Conservation (phyloP, 2,888 invertebrate genomes). For the Parochlus steinenii region DNA sequence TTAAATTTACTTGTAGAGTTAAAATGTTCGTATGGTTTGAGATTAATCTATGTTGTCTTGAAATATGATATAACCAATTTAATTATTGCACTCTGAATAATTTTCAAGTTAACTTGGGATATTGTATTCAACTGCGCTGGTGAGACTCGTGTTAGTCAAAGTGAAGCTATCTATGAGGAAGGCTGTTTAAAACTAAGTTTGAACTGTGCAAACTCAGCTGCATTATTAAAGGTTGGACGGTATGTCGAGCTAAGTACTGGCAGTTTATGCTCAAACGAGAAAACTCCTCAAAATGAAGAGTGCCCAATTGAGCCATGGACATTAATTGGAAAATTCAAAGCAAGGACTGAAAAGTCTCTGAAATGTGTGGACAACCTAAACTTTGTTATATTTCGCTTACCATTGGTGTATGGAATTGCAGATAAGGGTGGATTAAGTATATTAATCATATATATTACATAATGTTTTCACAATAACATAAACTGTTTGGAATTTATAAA, state of each 20-base stretch:
- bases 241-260: slow-evolving; percentile 78
- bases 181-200: slow-evolving; percentile 69
- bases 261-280: slow-evolving; percentile 62
- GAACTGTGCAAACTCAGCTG: slow-evolving; percentile 68
- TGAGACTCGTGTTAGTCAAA: slow-evolving; percentile 77
- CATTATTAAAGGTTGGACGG: slow-evolving; percentile 44
- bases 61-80: too few relatives aligned
- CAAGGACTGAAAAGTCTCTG: slow-evolving; percentile 63
- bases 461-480: neutral
- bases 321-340: slow-evolving; percentile 64
- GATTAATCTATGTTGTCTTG: too few relatives aligned
- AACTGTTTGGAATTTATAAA: neutral
- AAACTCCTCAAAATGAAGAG: slow-evolving; percentile 60
- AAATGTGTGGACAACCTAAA: slow-evolving; percentile 45
- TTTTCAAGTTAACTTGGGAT: slow-evolving; percentile 54
- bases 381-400: slow-evolving; percentile 67
- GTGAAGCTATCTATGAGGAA: slow-evolving; percentile 78
- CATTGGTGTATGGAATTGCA: slow-evolving; percentile 71
- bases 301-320: slow-evolving; percentile 72
- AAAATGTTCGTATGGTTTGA: too few relatives aligned
- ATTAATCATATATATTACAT: slow-evolving; percentile 20
- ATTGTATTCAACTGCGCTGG: slow-evolving; percentile 81
- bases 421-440: slow-evolving; percentile 70
- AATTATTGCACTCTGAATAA: too few relatives aligned
- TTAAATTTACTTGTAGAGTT: too few relatives aligned